Evolutionary conservation across 2,113 vertebrate genomes (phyloP).

Genomic region (Prionailurus bengalensis): DNA sequence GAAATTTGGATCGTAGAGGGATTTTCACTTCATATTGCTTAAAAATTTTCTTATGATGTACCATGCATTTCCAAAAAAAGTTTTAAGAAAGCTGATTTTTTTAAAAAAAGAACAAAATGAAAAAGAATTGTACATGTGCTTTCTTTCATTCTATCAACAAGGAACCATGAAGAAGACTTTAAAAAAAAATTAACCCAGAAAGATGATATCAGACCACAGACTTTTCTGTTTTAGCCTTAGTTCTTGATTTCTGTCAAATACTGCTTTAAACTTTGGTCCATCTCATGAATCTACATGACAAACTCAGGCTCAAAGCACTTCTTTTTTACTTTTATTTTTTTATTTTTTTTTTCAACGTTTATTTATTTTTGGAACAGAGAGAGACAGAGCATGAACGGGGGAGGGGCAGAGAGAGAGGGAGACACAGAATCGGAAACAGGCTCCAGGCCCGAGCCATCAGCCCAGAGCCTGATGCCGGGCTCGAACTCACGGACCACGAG

Average conservation of each 20-base stretch:
- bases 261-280: neutral
- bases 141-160: neutral
- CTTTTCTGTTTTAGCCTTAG: neutral
- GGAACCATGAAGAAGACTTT: neutral
- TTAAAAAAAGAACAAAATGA: neutral
- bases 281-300: neutral
- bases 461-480: no score
- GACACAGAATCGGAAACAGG: no score
- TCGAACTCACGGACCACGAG: no score
- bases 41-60: neutral
- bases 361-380: no score
- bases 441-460: no score
- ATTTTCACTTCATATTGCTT: constrained; percentile 22
- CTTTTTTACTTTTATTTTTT: neutral
- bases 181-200: neutral
- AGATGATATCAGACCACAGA: neutral
- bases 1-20: neutral
- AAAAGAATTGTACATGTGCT: neutral
- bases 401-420: no score
- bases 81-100: neutral
- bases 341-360: no score
- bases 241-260: neutral
- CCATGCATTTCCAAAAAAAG: neutral
- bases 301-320: neutral
- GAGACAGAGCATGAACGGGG: no score